A percentile compares a stretch with the other conserved stretches of the same genome.
Conservation (phyloP, 1,140 invertebrate genomes). For the Hirudo medicinalis region DNA sequence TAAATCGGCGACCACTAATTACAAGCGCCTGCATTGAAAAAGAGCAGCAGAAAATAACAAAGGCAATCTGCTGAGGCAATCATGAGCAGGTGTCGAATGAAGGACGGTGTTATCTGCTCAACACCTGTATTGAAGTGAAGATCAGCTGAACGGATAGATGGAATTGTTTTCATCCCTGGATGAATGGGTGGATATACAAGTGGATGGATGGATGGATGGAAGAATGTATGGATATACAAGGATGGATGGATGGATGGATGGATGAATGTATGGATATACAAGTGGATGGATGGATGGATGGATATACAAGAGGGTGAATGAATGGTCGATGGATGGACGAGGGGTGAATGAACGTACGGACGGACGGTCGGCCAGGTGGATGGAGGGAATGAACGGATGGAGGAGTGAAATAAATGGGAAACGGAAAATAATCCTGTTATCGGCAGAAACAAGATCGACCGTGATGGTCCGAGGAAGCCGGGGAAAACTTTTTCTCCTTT, state of each 20-base stretch:
- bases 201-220: neutral
- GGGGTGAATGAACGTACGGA: neutral
- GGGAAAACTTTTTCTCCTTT: neutral
- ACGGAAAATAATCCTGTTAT: neutral
- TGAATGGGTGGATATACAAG: neutral
- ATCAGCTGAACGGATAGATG: neutral
- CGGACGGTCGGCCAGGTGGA: neutral
- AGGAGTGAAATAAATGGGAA: neutral
- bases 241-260: neutral
- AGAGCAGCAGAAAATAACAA: too few species aligned
- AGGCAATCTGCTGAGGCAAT: too few species aligned
- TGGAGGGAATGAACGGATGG: neutral
- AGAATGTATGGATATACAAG: neutral
- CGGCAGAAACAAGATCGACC: neutral
- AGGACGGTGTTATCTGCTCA: neutral
- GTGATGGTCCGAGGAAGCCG: neutral
- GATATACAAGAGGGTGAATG: neutral
- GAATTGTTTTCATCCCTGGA: neutral
- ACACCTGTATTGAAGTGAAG: neutral
- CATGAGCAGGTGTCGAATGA: too few species aligned
- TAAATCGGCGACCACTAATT: too few species aligned
- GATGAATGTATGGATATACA: neutral
- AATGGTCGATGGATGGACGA: constrained; percentile 1
- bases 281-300: neutral
- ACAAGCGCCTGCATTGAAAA: too few species aligned